Evolutionary conservation across 2,113 vertebrate genomes (phyloP).

Genomic region (Nanorana parkeri): DNA sequence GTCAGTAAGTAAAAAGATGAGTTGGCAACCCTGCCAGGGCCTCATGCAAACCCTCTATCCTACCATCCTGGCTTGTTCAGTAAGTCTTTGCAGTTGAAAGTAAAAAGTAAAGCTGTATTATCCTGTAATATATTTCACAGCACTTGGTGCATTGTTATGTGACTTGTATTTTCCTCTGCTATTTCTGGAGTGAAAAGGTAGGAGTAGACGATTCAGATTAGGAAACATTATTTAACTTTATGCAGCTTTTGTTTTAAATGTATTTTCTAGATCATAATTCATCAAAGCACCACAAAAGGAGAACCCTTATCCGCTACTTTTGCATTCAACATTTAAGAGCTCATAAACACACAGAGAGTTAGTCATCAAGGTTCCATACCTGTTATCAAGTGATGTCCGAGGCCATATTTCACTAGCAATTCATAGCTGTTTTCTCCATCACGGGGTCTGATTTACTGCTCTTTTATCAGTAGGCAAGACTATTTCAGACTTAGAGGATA

Average conservation of each 20-base stretch:
- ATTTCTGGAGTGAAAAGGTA: too few relatives aligned
- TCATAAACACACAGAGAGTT: constrained; percentile 17
- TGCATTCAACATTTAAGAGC: background rate
- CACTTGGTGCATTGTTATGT: too few relatives aligned
- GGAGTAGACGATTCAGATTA: background rate
- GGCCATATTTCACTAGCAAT: constrained; percentile 15
- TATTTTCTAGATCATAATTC: constrained; percentile 4
- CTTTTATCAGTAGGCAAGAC: constrained; percentile 26
- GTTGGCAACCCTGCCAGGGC: too few relatives aligned
- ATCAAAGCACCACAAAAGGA: background rate
- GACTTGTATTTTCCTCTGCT: too few relatives aligned
- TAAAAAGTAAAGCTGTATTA: too few relatives aligned
- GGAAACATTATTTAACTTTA: background rate
- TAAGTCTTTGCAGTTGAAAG: too few relatives aligned
- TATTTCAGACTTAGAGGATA: constrained; percentile 38
- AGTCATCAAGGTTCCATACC: constrained; percentile 24
- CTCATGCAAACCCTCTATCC: too few relatives aligned
- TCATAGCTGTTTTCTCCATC: constrained; percentile 28
- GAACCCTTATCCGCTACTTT: background rate
- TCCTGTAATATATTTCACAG: too few relatives aligned
- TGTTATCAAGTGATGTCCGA: constrained; percentile 20
- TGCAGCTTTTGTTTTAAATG: background rate
- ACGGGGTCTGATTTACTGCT: constrained; percentile 8
- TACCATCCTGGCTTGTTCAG: too few relatives aligned
- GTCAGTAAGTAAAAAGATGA: too few relatives aligned